Evolutionary conservation across 1,140 invertebrate species (phyloP).

Genomic region (Lepidurus apus): DNA sequence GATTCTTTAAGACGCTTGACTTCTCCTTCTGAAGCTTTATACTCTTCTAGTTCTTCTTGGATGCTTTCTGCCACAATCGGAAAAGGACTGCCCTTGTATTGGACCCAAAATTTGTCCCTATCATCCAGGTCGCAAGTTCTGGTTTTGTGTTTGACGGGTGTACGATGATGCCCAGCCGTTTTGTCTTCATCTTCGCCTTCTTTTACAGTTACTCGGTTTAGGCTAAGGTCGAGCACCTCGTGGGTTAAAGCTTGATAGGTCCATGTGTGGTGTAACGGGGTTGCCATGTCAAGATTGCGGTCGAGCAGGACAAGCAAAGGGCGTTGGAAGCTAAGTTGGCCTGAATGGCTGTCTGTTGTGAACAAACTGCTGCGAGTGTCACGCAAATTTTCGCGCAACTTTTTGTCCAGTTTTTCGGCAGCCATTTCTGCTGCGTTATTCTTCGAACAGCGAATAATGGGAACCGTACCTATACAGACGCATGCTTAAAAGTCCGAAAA

Average conservation of each 20-base stretch:
- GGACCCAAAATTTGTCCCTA: slow-evolving; percentile 84
- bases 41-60: slow-evolving; percentile 94
- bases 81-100: slow-evolving; percentile 93
- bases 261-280: slow-evolving; percentile 98
- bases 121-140: slow-evolving; percentile 86
- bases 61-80: slow-evolving; percentile 96
- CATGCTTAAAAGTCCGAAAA: slow-evolving; percentile 22
- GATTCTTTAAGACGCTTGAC: slow-evolving; percentile 89
- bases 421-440: slow-evolving; percentile 98
- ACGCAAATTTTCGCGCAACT: slow-evolving; percentile 91
- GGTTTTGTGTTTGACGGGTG: slow-evolving; percentile 55
- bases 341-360: slow-evolving; percentile 69
- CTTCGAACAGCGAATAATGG: slow-evolving; percentile 89
- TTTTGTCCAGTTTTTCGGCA: slow-evolving; percentile 93
- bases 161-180: slow-evolving; percentile 41
- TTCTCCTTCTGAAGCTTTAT: slow-evolving; percentile 89
- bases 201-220: slow-evolving; percentile 80
- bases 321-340: slow-evolving; percentile 75
- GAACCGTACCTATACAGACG: slow-evolving; percentile 65
- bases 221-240: slow-evolving; percentile 83
- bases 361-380: slow-evolving; percentile 96
- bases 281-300: slow-evolving; percentile 93
- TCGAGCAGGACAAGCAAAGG: slow-evolving; percentile 90
- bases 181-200: slow-evolving; percentile 52
- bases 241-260: slow-evolving; percentile 96